Conservation (phyloP, 2,113 vertebrate genomes). For the Proteles cristata region DNA sequence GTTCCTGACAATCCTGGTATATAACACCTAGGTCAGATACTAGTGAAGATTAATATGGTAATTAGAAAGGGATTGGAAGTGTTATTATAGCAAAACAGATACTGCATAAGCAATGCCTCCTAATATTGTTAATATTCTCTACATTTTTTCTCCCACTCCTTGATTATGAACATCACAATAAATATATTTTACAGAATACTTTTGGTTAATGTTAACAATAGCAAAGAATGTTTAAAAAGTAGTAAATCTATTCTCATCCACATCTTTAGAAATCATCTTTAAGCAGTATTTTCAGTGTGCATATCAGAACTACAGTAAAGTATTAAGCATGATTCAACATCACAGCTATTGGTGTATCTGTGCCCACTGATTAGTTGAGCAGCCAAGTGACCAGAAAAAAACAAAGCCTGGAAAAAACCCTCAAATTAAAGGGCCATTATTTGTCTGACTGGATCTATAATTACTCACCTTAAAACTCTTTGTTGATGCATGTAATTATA, state of each 20-base stretch:
- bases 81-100: conserved; percentile 62
- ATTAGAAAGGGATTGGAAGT: conserved; percentile 75
- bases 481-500: conserved; percentile 1
- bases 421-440: neutral
- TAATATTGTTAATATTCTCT: neutral
- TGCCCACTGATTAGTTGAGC: neutral
- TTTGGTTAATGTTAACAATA: neutral
- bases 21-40: conserved; percentile 68
- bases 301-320: neutral
- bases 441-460: conserved; percentile 20
- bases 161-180: neutral
- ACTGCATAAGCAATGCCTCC: neutral
- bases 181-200: neutral
- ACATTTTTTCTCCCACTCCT: neutral
- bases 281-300: neutral
- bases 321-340: neutral
- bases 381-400: conserved; percentile 11
- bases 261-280: neutral
- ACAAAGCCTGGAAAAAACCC: neutral
- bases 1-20: conserved; percentile 57
- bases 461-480: conserved; percentile 64
- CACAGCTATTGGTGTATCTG: neutral
- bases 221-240: neutral
- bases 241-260: neutral
- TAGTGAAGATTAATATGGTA: conserved; percentile 81